These are phyloP conservation scores for Rhingia campestris DNA, from an alignment of 2,888 invertebrate genomes.

Conservation along the genomic window DNA sequence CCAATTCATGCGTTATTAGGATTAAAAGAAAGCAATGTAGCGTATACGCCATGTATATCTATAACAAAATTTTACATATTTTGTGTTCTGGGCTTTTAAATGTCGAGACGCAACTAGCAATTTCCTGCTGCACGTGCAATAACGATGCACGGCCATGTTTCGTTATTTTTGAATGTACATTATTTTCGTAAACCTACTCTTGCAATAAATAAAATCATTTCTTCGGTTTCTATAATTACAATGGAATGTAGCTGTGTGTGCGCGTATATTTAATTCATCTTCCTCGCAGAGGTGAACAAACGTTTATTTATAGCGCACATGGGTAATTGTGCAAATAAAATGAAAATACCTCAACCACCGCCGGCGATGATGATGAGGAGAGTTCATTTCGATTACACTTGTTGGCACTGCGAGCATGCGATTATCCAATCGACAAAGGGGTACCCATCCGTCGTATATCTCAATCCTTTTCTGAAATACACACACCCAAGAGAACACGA, in stretches of 20 bases:
- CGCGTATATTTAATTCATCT: constrained; percentile 45
- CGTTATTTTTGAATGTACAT: neutral
- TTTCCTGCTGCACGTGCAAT: too few relatives aligned
- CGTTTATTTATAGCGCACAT: constrained; percentile 62
- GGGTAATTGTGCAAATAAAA: constrained; percentile 59
- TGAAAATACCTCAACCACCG: constrained; percentile 28
- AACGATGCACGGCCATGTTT: too few relatives aligned
- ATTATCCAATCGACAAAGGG: constrained; percentile 45
- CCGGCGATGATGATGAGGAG: neutral
- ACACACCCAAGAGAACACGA: constrained; percentile 1
- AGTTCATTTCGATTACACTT: constrained; percentile 43
- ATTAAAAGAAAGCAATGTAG: too few relatives aligned
- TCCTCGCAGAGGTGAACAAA: constrained; percentile 66
- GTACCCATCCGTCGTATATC: constrained; percentile 22
- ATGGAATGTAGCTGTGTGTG: constrained; percentile 46
- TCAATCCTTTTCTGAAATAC: constrained; percentile 22
- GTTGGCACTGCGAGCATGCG: constrained; percentile 16
- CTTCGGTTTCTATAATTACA: constrained; percentile 66
- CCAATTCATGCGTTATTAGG: too few relatives aligned
- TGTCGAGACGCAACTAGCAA: too few relatives aligned
- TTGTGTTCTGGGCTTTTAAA: too few relatives aligned
- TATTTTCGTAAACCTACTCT: constrained; percentile 13
- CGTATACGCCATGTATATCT: too few relatives aligned
- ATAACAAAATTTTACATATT: too few relatives aligned
- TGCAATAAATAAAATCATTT: constrained; percentile 17